Conservation (phyloP, 2,797 vertebrate species). For the Hemitrygon akajei region DNA sequence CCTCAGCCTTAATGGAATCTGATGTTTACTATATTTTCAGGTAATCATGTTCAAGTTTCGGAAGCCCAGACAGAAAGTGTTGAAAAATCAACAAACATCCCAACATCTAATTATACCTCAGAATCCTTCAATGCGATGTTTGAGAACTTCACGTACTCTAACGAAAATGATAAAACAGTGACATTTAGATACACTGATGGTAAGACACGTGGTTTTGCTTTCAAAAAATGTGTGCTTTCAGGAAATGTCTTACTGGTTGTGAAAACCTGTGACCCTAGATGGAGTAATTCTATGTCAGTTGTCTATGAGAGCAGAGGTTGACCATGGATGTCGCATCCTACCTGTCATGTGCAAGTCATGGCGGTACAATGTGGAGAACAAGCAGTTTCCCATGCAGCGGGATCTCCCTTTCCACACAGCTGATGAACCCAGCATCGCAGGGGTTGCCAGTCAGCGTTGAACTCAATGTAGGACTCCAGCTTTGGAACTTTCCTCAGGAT, state of each 20-base stretch:
- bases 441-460: no score
- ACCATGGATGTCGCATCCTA: neutral
- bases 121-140: neutral
- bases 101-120: neutral
- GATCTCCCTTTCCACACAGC: no score
- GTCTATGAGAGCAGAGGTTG: neutral
- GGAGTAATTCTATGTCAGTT: neutral
- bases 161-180: slow-evolving; percentile 27
- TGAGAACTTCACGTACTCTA: neutral
- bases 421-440: no score
- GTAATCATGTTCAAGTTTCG: neutral
- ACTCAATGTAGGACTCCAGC: no score
- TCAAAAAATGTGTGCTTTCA: neutral
- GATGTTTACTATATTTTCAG: slow-evolving; percentile 1
- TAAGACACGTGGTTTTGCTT: neutral
- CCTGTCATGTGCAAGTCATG: no score
- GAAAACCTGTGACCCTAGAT: neutral
- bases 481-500: no score
- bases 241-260: neutral
- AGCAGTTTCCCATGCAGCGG: no score
- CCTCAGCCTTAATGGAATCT: neutral
- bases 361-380: no score
- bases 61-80: neutral
- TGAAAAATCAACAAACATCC: neutral
- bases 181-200: neutral